Conservation (phyloP, 2,113 vertebrate genomes). For the rabbit (Oryctolagus cuniculus) region mOryCun1.1 NC_091433.1:25731501-25732000, state of each 20-base stretch:
- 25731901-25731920: no score
- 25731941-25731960: neutral
- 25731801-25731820: neutral
- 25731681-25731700: rapidly evolving
- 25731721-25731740: neutral
- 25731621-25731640: neutral
- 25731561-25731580: no score
- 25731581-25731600: neutral
- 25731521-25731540: neutral
- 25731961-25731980: neutral
- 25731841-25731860: neutral
- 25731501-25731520: neutral
- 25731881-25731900: neutral
- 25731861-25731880: neutral
- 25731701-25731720: neutral
- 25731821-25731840: neutral
- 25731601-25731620: neutral
- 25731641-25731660: neutral
- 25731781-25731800: neutral
- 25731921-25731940: neutral
- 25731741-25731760: neutral
- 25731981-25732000: neutral
- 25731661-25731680: neutral
- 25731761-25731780: neutral
- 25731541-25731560: neutral